Percentiles rank a stretch among this genome's conserved stretches.
phyloP scores from a whole-genome alignment of 2,113 vertebrate genomes.

The Motacilla tschutschensis region DNA sequence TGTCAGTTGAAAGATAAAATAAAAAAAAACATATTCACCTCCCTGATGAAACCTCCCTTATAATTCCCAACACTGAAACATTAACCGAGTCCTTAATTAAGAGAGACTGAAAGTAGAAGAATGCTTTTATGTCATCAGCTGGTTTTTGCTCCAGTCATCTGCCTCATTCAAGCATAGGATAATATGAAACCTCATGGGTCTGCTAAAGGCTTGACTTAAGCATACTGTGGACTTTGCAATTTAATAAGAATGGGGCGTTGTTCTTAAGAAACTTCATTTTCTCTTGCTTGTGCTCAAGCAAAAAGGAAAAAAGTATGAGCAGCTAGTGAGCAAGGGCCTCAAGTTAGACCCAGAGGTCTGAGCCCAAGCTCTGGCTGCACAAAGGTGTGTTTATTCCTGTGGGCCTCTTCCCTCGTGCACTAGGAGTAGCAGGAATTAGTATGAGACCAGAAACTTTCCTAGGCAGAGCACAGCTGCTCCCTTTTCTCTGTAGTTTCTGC shows the following conservation, averaged over 20 bases:
- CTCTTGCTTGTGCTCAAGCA: not conserved
- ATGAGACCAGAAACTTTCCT: not conserved
- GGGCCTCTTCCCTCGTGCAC: rapidly evolving
- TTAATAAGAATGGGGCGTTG: constrained; percentile 1
- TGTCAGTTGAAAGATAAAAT: constrained; percentile 40
- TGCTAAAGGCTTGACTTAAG: constrained; percentile 59
- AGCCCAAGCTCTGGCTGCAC: not conserved
- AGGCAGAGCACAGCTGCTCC: not conserved
- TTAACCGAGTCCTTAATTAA: constrained; percentile 60
- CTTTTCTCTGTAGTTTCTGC: not conserved
- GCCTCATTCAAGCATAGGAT: constrained; percentile 64
- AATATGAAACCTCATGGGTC: constrained; percentile 64
- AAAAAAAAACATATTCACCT: constrained; percentile 49
- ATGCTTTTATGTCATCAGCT: constrained; percentile 67
- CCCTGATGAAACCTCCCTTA: constrained; percentile 40
- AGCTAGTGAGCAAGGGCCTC: not conserved
- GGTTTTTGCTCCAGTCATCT: constrained; percentile 58
- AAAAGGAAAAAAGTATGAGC: not conserved
- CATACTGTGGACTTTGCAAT: constrained; percentile 22
- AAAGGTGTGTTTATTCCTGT: not conserved
- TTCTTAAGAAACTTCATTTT: constrained; percentile 27
- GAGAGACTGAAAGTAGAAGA: constrained; percentile 57
- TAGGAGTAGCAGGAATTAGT: not conserved
- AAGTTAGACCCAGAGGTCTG: not conserved
- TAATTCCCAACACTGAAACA: constrained; percentile 53